These are phyloP conservation scores for Halyomorpha halys DNA, from an alignment of 1,140 invertebrate species.

Conservation along the genomic window DNA sequence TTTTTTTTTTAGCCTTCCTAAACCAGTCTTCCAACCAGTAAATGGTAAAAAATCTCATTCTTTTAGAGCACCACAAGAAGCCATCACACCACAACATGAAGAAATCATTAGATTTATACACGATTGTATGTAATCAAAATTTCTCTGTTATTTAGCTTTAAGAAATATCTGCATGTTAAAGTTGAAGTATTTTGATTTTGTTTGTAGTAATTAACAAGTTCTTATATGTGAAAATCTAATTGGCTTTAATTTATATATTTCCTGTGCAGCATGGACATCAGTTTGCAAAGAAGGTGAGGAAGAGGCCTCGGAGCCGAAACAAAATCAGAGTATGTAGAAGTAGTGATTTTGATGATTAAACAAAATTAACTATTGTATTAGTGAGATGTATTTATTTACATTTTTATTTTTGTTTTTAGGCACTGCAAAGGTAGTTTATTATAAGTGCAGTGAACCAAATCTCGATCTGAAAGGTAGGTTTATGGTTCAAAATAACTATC, in stretches of 20 bases:
- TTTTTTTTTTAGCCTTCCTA: constrained; percentile 47
- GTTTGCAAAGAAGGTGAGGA: constrained; percentile 42
- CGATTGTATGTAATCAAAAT: constrained; percentile 46
- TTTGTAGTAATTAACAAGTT: neutral
- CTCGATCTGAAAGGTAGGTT: constrained; percentile 45
- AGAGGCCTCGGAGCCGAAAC: constrained; percentile 32
- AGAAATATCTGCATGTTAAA: neutral
- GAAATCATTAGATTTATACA: constrained; percentile 63
- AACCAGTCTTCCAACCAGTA: constrained; percentile 54
- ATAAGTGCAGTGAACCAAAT: constrained; percentile 60
- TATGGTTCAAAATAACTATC: neutral
- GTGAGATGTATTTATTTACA: neutral
- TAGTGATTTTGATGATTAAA: neutral
- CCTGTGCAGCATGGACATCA: constrained; percentile 43
- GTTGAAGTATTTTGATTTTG: neutral
- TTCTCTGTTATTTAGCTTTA: too few relatives aligned
- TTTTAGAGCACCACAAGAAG: constrained; percentile 51
- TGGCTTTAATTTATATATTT: constrained; percentile 3
- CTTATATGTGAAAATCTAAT: neutral
- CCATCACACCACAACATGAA: constrained; percentile 58
- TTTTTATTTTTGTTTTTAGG: constrained; percentile 22
- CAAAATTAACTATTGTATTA: neutral
- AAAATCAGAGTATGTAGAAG: constrained; percentile 16
- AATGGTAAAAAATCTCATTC: constrained; percentile 53
- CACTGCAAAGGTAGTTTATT: constrained; percentile 45